These are phyloP conservation scores for Tachycineta bicolor DNA, from an alignment of 2,113 vertebrate species.

Conservation along the genomic window DNA sequence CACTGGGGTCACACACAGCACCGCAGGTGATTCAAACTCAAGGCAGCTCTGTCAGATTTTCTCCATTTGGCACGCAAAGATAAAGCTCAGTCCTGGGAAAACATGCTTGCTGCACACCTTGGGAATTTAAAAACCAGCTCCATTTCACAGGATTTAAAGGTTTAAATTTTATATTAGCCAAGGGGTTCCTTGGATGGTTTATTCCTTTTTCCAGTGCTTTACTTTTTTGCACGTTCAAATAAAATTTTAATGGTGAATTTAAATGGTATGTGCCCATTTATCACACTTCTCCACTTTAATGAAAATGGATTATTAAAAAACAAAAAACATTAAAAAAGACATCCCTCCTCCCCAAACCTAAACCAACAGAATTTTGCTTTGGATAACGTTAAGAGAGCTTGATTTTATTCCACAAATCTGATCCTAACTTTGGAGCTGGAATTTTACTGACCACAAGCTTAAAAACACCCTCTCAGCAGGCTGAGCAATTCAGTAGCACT, in stretches of 20 bases:
- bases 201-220: neutral
- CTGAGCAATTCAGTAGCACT: neutral
- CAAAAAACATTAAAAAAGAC: neutral
- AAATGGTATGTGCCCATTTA: neutral
- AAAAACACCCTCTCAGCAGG: neutral
- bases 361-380: neutral
- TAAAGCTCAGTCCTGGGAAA: neutral
- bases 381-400: neutral
- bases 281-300: neutral
- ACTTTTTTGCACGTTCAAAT: neutral
- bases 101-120: neutral
- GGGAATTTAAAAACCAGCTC: neutral
- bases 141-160: neutral
- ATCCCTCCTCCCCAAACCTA: neutral
- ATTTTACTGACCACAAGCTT: neutral
- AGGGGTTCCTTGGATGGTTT: neutral
- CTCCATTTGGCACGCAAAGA: neutral
- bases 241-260: neutral
- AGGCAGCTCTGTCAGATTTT: neutral
- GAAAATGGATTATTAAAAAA: neutral
- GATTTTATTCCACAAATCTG: neutral
- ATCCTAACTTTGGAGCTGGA: neutral
- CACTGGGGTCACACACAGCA: neutral
- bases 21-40: neutral
- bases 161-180: neutral